These are phyloP conservation scores for Chrysogorgia sp. DNA, from an alignment of 92 coral and sea anemone species.

Conservation along the genomic window DNA sequence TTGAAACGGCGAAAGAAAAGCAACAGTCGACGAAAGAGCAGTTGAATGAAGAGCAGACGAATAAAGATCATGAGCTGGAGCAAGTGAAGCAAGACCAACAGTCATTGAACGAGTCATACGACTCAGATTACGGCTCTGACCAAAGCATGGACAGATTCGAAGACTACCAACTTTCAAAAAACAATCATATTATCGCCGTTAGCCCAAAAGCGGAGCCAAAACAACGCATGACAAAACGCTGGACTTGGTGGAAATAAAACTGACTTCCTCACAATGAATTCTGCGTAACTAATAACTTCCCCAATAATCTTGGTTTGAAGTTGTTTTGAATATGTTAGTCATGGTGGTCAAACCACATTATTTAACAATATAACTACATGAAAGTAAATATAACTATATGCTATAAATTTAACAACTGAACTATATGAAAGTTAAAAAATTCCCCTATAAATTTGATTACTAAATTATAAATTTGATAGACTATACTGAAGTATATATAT, in stretches of 20 bases:
- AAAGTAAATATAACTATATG: not conserved
- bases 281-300: too few species aligned
- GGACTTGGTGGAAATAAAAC: constrained; percentile 44
- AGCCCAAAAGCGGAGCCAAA: constrained; percentile 20
- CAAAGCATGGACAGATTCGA: constrained; percentile 41
- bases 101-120: constrained; percentile 26
- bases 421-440: too few species aligned
- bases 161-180: constrained; percentile 2
- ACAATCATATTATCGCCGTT: not conserved
- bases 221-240: constrained; percentile 30
- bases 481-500: too few species aligned
- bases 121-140: constrained; percentile 41
- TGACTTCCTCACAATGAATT: not conserved
- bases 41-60: constrained; percentile 9
- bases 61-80: not conserved
- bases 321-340: not conserved
- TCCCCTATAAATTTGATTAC: too few species aligned
- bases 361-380: not conserved
- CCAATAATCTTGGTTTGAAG: not conserved
- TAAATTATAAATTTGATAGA: too few species aligned
- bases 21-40: constrained; percentile 3
- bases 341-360: not conserved
- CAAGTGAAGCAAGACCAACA: constrained; percentile 9
- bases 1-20: not conserved
- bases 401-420: not conserved